phyloP scores from a whole-genome alignment of 2,797 vertebrate genomes.

The Tokudaia muenninki region DNA sequence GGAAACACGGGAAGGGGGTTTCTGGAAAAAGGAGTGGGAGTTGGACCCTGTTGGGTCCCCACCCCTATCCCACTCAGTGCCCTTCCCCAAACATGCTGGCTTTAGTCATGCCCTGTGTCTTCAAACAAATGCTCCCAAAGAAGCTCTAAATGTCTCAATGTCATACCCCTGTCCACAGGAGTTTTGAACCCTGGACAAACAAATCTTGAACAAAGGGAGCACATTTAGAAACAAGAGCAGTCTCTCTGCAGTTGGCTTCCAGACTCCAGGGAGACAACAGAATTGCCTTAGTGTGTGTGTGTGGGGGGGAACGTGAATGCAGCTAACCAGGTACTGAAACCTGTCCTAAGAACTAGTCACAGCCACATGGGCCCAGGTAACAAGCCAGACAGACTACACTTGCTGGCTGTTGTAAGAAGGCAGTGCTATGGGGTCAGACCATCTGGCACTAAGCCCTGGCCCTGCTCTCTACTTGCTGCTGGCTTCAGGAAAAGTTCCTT shows the following conservation, averaged over 20 bases:
- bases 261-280: background rate
- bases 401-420: background rate
- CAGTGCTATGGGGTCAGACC: fast-evolving
- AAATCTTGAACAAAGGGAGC: background rate
- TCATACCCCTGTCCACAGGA: background rate
- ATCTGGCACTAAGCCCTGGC: background rate
- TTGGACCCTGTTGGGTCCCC: background rate
- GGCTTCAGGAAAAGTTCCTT: background rate
- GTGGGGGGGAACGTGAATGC: background rate
- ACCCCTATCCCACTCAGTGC: background rate
- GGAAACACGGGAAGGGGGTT: background rate
- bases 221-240: background rate
- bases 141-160: background rate
- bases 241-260: background rate
- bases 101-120: background rate
- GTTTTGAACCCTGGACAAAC: background rate
- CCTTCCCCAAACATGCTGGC: background rate
- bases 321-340: background rate
- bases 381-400: background rate
- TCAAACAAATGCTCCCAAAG: background rate
- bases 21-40: background rate
- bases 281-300: background rate
- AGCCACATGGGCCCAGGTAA: background rate
- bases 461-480: background rate
- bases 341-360: background rate